Base-by-base conservation (phyloP, 2,888 invertebrate species). In the Parnassius mnemosyne region DNA sequence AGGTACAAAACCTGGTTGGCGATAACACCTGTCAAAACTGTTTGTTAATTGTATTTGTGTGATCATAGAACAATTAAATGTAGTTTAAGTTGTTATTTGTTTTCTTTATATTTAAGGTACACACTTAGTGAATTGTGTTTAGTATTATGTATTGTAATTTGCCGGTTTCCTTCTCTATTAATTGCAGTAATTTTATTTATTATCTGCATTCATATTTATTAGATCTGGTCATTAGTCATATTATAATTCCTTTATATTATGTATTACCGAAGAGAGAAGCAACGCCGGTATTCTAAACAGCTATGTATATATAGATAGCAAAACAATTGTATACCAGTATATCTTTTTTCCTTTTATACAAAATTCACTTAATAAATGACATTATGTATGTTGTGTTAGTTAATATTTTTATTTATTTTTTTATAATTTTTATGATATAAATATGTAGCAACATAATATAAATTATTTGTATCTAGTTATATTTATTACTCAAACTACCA, bases 11-110 rank as follows among this genome's bases (percentile, higher is more conserved):
- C 3, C 25, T 43, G 55, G 25, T 60, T 25, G 44, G 47, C 20
- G 44, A 9, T 25, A 43, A 25, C 12, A 53, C 46, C 49, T 61
- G 51, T 9, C n/a, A 42, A n/a, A 61, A 57, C 11, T 9, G 25
- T 55, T 34, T 57, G 34, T 63, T 34, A 46, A 46, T 43, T 50
- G 50, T 61, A 61, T 49, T 61, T 44, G 63, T 60, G 63, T 69
- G 69, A 70, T 68, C 69, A 66, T 68, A 70, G 66, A 66, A 43
- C 44, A 52, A 34, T 55, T 46, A 42, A 49, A 11, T 57, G n/a
- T 53, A 34, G 13, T 43, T 50, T 57, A 61, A 53, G 53, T 61
- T 61, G 61, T 61, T 61, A 61, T 56, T 56, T 54, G 50, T 63
- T 59, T 63, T 51, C 13, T 55, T 54, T 54, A 25, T 47, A 51